Evolutionary conservation across 2,113 vertebrate species (phyloP), one percentile per base, ranked within the genome.

Genomic region (Otolemur garnettii): DNA sequence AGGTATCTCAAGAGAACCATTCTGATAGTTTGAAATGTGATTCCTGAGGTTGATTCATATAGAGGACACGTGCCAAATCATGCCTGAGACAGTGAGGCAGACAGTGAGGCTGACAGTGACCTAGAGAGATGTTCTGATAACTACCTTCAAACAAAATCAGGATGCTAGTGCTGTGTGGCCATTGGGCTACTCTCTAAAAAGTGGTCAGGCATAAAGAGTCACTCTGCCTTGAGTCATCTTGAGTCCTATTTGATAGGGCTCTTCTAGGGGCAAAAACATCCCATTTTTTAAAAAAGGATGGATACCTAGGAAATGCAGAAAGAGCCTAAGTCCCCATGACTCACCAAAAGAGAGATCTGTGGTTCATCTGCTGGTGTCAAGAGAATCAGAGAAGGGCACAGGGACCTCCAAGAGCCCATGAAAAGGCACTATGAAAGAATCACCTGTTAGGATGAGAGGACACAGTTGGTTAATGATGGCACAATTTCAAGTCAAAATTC

Each of bases 231-330:
- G 35, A 17, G 10, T 80, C 17, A 30, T 3, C 21, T 55, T 53
- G 10, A 33, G 8, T 42, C 7, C 60, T 91, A 71, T 35, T 11
- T 22, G 17, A 87, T 17, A 42, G 11, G 30, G 28, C 38, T 38
- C 38, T 38, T 38, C 22, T 42, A 91, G 4, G 3, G 2, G 2
- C 4, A 4, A 42, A 68, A 28, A 22, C 0, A 53, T 0, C 10
- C 42, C 45, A 57, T 38, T 38, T 38, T 38, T 38, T 38, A 38
- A 38, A 38, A 38, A 38, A 38, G 38, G 38, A 38, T 38, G 17
- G 59, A 64, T 77, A 33, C 55, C 3, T 17, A 79, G 55, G 3
- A 84, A 35, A 57, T 75, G 38, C 30, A 28, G 9, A 80, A 55
- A 28, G 26, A 53, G 14, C 1, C 35, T 22, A 13, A 68, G 22